These are phyloP conservation scores for Pachyuromys duprasi DNA, from an alignment of 2,797 vertebrate genomes.

Conservation along the genomic window DNA sequence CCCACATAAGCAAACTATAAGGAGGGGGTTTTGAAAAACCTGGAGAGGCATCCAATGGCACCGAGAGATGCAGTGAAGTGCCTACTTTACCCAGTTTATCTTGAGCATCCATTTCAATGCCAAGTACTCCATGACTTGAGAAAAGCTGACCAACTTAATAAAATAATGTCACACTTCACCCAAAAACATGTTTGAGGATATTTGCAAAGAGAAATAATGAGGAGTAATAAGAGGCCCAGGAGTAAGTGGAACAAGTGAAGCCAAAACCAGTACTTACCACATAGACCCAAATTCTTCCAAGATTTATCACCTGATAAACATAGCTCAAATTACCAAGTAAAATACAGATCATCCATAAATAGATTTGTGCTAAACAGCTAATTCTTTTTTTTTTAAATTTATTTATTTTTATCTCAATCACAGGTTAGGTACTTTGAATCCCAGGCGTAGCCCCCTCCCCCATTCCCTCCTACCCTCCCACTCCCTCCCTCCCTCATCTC, in stretches of 20 bases:
- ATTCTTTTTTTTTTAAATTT: no score
- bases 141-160: conserved; percentile 12
- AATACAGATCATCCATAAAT: not conserved
- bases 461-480: no score
- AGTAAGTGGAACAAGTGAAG: not conserved
- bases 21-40: not conserved
- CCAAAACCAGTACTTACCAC: not conserved
- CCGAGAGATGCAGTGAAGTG: not conserved
- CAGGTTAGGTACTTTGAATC: no score
- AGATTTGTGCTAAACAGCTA: not conserved
- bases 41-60: not conserved
- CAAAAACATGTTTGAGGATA: not conserved
- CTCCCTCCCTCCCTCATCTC: no score
- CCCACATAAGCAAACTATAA: not conserved
- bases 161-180: conserved; percentile 1
- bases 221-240: not conserved
- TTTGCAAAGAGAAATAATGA: conserved; percentile 42
- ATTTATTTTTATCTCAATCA: no score
- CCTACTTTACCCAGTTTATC: not conserved
- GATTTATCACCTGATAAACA: not conserved
- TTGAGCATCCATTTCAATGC: not conserved
- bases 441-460: no score
- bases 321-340: not conserved
- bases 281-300: not conserved
- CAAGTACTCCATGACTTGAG: not conserved